These are phyloP conservation scores for Pseudorasbora parva DNA, from an alignment of 2,113 vertebrate species.

Conservation along the genomic window DNA sequence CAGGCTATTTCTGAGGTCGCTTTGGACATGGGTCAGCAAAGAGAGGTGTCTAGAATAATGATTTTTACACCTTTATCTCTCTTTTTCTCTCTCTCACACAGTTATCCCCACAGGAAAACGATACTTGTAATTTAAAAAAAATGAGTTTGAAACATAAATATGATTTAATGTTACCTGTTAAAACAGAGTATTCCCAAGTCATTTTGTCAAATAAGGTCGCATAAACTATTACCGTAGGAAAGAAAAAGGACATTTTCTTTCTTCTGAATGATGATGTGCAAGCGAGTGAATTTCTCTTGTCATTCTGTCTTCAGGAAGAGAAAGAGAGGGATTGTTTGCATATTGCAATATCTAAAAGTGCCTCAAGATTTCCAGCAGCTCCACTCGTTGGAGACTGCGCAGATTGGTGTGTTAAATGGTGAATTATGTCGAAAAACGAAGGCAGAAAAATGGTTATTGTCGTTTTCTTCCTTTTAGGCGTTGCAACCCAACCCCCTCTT, in stretches of 20 bases:
- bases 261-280: conserved; percentile 65
- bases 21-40: conserved; percentile 67
- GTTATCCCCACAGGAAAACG: conserved; percentile 4
- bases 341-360: conserved; percentile 60
- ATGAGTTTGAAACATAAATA: neutral
- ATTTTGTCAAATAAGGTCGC: neutral
- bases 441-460: conserved; percentile 68
- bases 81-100: neutral
- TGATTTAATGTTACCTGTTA: conserved; percentile 7
- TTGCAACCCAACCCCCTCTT: conserved; percentile 69
- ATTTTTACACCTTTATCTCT: conserved; percentile 49
- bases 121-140: neutral
- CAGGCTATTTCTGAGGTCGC: conserved; percentile 58
- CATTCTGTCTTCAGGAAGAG: conserved; percentile 77
- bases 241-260: conserved; percentile 60
- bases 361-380: conserved; percentile 67
- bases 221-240: conserved; percentile 71
- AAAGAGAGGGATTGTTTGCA: conserved; percentile 67
- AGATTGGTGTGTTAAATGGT: conserved; percentile 41
- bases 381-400: conserved; percentile 65
- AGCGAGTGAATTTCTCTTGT: conserved; percentile 69
- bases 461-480: conserved; percentile 76
- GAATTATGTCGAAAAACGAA: conserved; percentile 53
- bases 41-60: conserved; percentile 62
- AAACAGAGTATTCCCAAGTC: neutral